phyloP scores from a whole-genome alignment of 37 sponge, comb jelly and placozoan species.

The Beroe ovata region DNA sequence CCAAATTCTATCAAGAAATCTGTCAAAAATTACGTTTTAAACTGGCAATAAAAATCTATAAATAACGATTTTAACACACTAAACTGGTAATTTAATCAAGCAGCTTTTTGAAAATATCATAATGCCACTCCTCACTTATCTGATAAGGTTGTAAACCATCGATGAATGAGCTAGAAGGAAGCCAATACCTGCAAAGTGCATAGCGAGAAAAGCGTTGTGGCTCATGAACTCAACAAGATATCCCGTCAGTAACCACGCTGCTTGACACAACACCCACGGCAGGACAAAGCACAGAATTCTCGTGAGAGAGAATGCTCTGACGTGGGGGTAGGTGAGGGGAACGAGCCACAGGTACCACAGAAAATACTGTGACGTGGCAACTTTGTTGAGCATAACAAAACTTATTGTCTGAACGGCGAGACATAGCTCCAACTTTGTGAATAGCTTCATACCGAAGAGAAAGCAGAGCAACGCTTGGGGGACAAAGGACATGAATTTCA shows the following conservation, averaged over 20 bases:
- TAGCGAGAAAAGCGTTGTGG: conserved; percentile 74
- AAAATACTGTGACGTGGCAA: conserved; percentile 98
- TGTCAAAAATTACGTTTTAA: too few relatives aligned
- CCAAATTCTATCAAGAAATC: too few relatives aligned
- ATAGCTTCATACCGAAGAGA: conserved; percentile 67
- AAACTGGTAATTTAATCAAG: too few relatives aligned
- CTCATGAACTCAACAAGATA: conserved; percentile 93
- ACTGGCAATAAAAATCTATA: too few relatives aligned
- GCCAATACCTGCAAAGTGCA: conserved; percentile 82
- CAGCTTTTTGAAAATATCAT: too few relatives aligned
- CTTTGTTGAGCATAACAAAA: conserved; percentile 98
- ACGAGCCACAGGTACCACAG: conserved; percentile 95
- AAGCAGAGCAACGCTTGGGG: conserved; percentile 84
- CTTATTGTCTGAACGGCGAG: conserved; percentile 86
- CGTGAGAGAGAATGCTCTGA: conserved; percentile 62
- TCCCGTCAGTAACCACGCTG: conserved; percentile 87
- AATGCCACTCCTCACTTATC: too few relatives aligned
- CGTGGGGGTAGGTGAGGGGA: conserved; percentile 77
- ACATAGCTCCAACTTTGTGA: conserved; percentile 76
- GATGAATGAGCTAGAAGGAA: conserved; percentile 70
- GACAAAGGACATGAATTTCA: conserved; percentile 77
- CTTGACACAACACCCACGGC: conserved; percentile 87
- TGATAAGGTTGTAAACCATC: conserved; percentile 3
- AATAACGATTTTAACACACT: too few relatives aligned
- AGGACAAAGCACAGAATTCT: conserved; percentile 67